A percentile compares a stretch with the other conserved stretches of the same genome.
Conservation (phyloP, 53 echinoderm and acorn worm genomes). For the Zoroaster sp. region DNA sequence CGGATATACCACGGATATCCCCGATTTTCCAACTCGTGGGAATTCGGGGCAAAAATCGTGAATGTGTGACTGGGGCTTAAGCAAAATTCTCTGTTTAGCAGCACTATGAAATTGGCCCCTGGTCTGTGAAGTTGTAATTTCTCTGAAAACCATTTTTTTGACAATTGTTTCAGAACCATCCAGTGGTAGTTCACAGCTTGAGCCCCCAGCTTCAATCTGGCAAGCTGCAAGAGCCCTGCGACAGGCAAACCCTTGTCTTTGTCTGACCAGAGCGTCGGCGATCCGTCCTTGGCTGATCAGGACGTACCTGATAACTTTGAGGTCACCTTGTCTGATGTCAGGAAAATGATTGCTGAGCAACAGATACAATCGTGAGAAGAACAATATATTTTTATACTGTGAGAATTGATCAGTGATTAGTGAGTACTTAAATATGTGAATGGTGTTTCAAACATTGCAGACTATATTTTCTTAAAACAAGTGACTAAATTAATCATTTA, state of each 20-base stretch:
- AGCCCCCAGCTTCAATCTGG: neutral
- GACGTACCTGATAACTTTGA: conserved; percentile 79
- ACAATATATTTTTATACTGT: too few relatives aligned
- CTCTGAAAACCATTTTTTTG: neutral
- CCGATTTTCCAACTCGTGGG: too few relatives aligned
- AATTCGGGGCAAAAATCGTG: too few relatives aligned
- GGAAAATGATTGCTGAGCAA: conserved; percentile 70
- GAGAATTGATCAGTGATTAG: too few relatives aligned
- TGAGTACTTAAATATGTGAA: too few relatives aligned
- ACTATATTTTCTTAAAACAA: too few relatives aligned
- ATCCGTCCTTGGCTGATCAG: neutral
- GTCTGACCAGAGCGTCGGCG: conserved; percentile 32
- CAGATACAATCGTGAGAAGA: conserved; percentile 65
- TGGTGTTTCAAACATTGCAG: too few relatives aligned
- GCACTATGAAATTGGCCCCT: too few relatives aligned
- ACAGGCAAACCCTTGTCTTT: conserved; percentile 70
- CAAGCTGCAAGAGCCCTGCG: conserved; percentile 59
- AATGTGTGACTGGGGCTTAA: too few relatives aligned
- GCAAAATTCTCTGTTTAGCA: neutral
- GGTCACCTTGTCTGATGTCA: conserved; percentile 73
- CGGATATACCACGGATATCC: too few relatives aligned
- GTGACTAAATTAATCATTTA: too few relatives aligned
- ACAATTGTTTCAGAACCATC: conserved; percentile 24
- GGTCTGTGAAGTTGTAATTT: too few relatives aligned
- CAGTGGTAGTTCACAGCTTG: neutral